phyloP scores from a whole-genome alignment of 2,888 invertebrate genomes.

The Drosophila anomelani region DNA sequence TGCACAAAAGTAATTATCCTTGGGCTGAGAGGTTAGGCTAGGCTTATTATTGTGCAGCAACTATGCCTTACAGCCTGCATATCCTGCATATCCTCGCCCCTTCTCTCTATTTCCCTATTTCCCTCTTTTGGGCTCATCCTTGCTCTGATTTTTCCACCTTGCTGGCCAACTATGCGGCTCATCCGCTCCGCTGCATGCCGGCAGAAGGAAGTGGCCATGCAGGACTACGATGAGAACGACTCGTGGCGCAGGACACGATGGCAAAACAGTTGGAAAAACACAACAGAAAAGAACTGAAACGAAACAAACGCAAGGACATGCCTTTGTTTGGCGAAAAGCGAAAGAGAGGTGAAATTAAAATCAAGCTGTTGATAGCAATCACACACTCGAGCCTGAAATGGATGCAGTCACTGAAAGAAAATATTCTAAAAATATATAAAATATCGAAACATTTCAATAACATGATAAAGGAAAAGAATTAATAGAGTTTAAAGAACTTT shows the following conservation, averaged over 20 bases:
- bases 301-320: conserved; percentile 35
- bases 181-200: conserved; percentile 65
- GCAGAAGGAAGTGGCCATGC: conserved; percentile 50
- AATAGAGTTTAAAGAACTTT: neutral
- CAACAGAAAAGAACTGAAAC: neutral
- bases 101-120: conserved; percentile 10
- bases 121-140: conserved; percentile 28
- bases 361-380: conserved; percentile 80
- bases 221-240: conserved; percentile 10
- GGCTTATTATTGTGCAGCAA: conserved; percentile 28
- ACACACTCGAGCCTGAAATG: conserved; percentile 71
- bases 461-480: neutral
- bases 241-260: conserved; percentile 34
- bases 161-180: conserved; percentile 77
- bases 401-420: conserved; percentile 6
- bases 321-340: conserved; percentile 39
- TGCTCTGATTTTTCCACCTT: conserved; percentile 75
- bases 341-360: conserved; percentile 59
- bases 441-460: too few species aligned
- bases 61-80: conserved; percentile 25
- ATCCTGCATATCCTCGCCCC: conserved; percentile 42
- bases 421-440: neutral
- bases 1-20: conserved; percentile 76
- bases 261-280: conserved; percentile 58
- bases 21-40: conserved; percentile 31